Percentiles rank a stretch among this genome's conserved stretches.
Conservation (phyloP, 2,888 invertebrate species). For the Drosophila lutescens region DNA sequence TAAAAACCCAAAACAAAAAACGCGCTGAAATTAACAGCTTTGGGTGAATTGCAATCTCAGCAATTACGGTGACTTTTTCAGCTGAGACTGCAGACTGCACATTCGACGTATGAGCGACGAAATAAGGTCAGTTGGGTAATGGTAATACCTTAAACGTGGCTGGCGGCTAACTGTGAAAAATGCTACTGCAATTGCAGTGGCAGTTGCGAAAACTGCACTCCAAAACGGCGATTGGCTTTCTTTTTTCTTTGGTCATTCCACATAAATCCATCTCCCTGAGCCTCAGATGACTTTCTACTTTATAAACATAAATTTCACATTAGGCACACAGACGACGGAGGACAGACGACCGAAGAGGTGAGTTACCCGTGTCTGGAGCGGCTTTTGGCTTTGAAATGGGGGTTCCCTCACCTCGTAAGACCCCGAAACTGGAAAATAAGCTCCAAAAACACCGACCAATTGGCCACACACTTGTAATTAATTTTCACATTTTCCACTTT, state of each 20-base stretch:
- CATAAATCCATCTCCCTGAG: slow-evolving; percentile 27
- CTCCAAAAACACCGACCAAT: slow-evolving; percentile 9
- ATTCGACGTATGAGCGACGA: slow-evolving; percentile 43
- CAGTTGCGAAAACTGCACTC: slow-evolving; percentile 43
- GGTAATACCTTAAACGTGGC: slow-evolving; percentile 64
- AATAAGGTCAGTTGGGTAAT: slow-evolving; percentile 80
- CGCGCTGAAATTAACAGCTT: slow-evolving; percentile 46
- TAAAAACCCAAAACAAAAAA: slow-evolving; percentile 36
- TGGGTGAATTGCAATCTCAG: slow-evolving; percentile 43
- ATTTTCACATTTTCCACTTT: slow-evolving; percentile 68
- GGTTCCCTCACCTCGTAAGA: slow-evolving; percentile 6
- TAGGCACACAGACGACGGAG: slow-evolving; percentile 45
- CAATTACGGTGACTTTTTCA: slow-evolving; percentile 39
- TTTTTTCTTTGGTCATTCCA: slow-evolving; percentile 52
- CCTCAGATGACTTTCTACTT: slow-evolving; percentile 69
- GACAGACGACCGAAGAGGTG: slow-evolving; percentile 24
- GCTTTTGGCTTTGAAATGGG: slow-evolving; percentile 57
- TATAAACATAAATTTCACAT: slow-evolving; percentile 77
- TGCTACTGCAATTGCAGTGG: slow-evolving; percentile 49
- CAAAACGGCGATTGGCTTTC: slow-evolving; percentile 57
- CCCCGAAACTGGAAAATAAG: no score
- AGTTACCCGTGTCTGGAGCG: slow-evolving; percentile 21
- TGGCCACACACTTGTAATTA: slow-evolving; percentile 59
- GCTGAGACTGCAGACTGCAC: slow-evolving; percentile 43
- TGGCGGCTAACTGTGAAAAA: slow-evolving; percentile 32